Percentiles rank a stretch among this genome's conserved stretches.
phyloP scores from a whole-genome alignment of 2,113 vertebrate species.

The Pongo pygmaeus region DNA sequence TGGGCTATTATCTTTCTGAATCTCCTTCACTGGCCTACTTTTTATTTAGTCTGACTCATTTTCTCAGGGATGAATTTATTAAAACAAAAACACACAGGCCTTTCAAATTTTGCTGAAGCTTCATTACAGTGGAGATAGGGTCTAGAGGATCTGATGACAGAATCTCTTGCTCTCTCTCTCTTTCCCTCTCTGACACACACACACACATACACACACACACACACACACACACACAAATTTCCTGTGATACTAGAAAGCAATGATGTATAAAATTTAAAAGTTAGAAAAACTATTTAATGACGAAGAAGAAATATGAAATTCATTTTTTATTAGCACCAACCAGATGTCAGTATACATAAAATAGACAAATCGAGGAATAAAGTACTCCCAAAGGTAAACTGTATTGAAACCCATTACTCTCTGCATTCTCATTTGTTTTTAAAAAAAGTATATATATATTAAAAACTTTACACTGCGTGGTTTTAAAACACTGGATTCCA shows the following conservation, averaged over 20 bases:
- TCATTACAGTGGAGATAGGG: neutral
- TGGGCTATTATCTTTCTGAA: neutral
- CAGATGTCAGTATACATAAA: neutral
- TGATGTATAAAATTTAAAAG: neutral
- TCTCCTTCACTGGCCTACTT: neutral
- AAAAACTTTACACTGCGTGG: neutral
- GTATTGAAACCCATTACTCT: neutral
- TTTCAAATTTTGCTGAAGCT: neutral
- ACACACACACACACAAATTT: neutral
- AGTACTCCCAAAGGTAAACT: neutral
- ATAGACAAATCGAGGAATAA: neutral
- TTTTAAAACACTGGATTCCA: neutral
- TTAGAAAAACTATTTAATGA: neutral
- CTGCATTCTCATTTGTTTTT: neutral
- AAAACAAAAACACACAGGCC: neutral
- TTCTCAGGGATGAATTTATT: neutral
- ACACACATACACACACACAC: too few species aligned
- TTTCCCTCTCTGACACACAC: neutral
- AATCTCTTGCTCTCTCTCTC: neutral
- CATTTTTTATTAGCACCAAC: neutral
- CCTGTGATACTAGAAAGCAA: neutral
- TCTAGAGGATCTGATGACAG: neutral
- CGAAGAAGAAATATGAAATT: neutral
- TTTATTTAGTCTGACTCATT: neutral
- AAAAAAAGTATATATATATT: too few species aligned